Conservation (phyloP, 37 sponge, comb jelly and placozoan genomes). For the Beroe forskalii region DNA sequence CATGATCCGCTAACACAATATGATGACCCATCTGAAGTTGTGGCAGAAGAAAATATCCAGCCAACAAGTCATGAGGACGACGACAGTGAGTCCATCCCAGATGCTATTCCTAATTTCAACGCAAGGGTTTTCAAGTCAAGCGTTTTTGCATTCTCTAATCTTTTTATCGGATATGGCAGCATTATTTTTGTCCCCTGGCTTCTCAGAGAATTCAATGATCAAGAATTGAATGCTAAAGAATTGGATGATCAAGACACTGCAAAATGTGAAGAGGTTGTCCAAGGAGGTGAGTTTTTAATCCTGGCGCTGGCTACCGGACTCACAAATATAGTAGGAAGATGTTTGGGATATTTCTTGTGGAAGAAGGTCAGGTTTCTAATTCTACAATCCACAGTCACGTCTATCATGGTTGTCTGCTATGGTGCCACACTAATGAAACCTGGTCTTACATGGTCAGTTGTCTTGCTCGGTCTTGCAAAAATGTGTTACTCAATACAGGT, state of each 20-base stretch:
- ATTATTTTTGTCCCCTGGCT: no score
- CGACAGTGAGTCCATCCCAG: background rate
- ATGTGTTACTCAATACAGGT: background rate
- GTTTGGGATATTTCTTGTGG: background rate
- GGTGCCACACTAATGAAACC: background rate
- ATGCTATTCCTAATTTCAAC: background rate
- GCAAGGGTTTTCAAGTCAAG: background rate
- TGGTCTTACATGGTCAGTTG: background rate
- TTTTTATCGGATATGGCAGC: background rate
- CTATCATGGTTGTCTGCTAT: background rate
- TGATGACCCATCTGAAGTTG: no score
- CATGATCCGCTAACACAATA: no score
- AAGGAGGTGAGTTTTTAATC: background rate
- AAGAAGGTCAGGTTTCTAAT: background rate
- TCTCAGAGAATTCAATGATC: background rate
- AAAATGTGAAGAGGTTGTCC: conserved; percentile 22
- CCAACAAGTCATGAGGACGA: background rate
- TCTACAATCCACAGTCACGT: background rate
- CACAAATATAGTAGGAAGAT: background rate
- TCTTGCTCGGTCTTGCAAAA: background rate
- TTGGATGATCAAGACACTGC: background rate
- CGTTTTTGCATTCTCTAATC: background rate
- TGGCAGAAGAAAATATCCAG: background rate
- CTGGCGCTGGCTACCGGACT: background rate
- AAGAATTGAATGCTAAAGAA: background rate